Evolutionary conservation across 2,797 vertebrate genomes (phyloP).

Genomic region (Anguilla marmorata): DNA sequence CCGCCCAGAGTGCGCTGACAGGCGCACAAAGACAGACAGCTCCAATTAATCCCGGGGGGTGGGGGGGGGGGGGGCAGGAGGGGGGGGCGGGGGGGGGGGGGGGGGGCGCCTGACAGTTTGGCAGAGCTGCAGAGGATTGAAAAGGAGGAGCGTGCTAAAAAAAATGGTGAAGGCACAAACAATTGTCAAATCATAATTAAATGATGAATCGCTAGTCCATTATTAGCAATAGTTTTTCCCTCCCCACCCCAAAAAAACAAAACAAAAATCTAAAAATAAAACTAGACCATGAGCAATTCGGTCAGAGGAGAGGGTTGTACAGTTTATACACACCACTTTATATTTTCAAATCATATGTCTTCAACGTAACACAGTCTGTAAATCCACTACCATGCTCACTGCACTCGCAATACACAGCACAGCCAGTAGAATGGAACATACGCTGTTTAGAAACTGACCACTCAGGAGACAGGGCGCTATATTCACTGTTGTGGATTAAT

Average conservation of each 20-base stretch:
- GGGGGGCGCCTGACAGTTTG: slow-evolving; percentile 88
- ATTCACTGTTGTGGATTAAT: neutral
- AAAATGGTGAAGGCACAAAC: slow-evolving; percentile 93
- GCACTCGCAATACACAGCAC: no score
- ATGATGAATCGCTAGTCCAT: slow-evolving; percentile 99
- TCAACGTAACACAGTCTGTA: neutral
- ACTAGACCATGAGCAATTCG: slow-evolving; percentile 46
- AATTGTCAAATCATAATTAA: slow-evolving; percentile 99
- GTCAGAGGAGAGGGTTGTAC: slow-evolving; percentile 34
- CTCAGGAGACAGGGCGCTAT: neutral
- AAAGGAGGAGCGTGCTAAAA: slow-evolving; percentile 91
- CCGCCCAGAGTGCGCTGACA: slow-evolving; percentile 87
- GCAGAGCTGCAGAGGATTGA: slow-evolving; percentile 93
- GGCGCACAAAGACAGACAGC: slow-evolving; percentile 93
- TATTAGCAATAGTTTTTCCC: slow-evolving; percentile 81
- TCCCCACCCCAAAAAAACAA: slow-evolving; percentile 44
- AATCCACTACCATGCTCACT: neutral
- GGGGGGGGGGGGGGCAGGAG: no score
- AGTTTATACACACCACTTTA: neutral
- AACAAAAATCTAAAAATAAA: slow-evolving; percentile 31
- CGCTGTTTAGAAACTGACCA: neutral
- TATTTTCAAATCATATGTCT: neutral
- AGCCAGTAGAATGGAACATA: neutral
- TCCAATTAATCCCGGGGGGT: slow-evolving; percentile 90
- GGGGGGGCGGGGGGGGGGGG: slow-evolving; percentile 60